These are phyloP conservation scores for Chloropsis cyanopogon DNA, from an alignment of 2,113 vertebrate species.

Conservation along the genomic window DNA sequence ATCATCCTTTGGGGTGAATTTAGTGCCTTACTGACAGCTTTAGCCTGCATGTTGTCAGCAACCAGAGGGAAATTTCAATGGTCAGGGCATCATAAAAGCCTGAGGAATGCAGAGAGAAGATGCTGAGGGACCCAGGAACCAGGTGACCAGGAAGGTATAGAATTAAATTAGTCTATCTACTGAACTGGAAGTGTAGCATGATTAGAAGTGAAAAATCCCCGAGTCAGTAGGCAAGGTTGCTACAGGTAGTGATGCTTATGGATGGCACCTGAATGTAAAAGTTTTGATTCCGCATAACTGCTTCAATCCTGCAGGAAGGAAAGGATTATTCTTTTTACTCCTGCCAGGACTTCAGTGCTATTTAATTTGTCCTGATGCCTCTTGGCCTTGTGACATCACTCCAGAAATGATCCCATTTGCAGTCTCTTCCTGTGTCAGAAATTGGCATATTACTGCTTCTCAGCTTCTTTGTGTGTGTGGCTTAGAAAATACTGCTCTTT, in stretches of 20 bases:
- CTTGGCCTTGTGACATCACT: neutral
- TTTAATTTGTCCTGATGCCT: neutral
- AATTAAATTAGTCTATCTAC: neutral
- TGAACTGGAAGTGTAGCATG: accelerated
- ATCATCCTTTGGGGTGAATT: neutral
- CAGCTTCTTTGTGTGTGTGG: neutral
- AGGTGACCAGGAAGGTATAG: neutral
- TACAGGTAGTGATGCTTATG: neutral
- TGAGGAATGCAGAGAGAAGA: neutral
- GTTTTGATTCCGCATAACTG: neutral
- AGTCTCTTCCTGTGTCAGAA: neutral
- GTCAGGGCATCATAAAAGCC: neutral
- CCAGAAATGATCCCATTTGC: neutral
- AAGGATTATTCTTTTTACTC: neutral
- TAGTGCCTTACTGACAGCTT: neutral
- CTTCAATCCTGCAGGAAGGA: neutral
- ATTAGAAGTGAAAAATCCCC: neutral
- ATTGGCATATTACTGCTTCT: neutral
- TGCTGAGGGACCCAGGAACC: neutral
- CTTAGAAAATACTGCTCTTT: neutral
- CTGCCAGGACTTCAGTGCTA: neutral
- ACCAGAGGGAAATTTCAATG: neutral
- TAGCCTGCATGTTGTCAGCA: neutral
- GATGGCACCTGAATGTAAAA: neutral
- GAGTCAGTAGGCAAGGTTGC: neutral